phyloP scores from a whole-genome alignment of 2,888 invertebrate genomes.

The Epsilonema sp. region DNA sequence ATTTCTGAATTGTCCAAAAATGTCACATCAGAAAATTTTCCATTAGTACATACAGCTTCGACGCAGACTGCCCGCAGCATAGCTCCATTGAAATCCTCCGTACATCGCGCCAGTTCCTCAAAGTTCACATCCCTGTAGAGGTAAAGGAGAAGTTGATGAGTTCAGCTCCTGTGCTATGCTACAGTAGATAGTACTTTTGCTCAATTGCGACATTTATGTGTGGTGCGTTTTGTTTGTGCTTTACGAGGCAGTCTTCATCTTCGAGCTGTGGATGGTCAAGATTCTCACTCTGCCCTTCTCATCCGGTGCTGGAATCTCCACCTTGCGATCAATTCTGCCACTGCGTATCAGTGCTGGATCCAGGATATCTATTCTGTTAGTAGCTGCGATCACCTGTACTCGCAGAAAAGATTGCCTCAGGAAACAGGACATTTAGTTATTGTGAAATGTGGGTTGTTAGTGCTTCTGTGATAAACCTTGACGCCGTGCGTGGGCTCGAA shows the following conservation, averaged over 20 bases:
- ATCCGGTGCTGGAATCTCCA: conserved; percentile 96
- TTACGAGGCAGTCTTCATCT: conserved; percentile 59
- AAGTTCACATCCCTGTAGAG: conserved; percentile 14
- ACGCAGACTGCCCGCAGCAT: conserved; percentile 97
- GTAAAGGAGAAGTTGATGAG: not conserved
- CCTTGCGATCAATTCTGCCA: conserved; percentile 91
- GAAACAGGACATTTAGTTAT: not conserved
- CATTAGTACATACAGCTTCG: conserved; percentile 48
- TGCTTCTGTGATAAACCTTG: no score
- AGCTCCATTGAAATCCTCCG: conserved; percentile 95
- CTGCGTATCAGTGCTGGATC: conserved; percentile 90
- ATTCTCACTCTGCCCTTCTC: conserved; percentile 94
- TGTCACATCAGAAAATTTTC: no score
- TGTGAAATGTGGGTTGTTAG: no score
- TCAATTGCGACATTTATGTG: no score
- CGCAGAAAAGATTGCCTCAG: not conserved
- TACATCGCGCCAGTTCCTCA: conserved; percentile 36
- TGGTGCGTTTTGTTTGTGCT: no score
- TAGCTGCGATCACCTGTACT: conserved; percentile 76
- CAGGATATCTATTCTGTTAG: conserved; percentile 91
- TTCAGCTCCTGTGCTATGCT: no score
- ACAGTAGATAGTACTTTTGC: no score
- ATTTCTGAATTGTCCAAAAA: not conserved
- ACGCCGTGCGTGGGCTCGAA: conserved; percentile 89
- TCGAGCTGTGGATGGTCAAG: conserved; percentile 60